Evolutionary conservation across 2,888 invertebrate species (phyloP).

Genomic region (Tiphia femorata): DNA sequence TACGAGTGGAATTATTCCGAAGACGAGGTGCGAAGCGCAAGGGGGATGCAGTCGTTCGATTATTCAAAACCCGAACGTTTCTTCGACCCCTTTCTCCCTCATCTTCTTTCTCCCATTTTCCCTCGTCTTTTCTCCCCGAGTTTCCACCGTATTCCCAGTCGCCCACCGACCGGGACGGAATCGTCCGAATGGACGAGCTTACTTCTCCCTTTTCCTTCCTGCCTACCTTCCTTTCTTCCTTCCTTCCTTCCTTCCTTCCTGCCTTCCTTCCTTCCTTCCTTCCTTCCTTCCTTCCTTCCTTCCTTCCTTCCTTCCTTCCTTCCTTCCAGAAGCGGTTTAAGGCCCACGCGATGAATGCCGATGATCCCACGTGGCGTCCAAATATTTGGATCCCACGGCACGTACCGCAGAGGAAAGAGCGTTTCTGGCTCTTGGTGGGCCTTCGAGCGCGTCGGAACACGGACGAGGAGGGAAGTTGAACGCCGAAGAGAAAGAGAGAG

Average conservation of each 20-base stretch:
- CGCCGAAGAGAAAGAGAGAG: slow-evolving; percentile 6
- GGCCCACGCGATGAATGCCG: slow-evolving; percentile 40
- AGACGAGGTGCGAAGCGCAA: slow-evolving; percentile 28
- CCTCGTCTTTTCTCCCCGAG: not conserved
- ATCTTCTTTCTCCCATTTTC: not conserved
- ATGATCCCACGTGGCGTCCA: slow-evolving; percentile 39
- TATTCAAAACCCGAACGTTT: slow-evolving; percentile 22
- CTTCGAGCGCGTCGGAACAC: slow-evolving; percentile 8
- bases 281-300: slow-evolving; percentile 2
- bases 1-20: slow-evolving; percentile 23
- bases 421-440: slow-evolving; percentile 24
- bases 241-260: slow-evolving; percentile 1
- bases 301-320: slow-evolving; percentile 14
- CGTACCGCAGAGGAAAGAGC: slow-evolving; percentile 30
- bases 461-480: slow-evolving; percentile 2
- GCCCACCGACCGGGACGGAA: slow-evolving; percentile 10
- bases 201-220: slow-evolving; percentile 8
- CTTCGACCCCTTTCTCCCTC: not conserved
- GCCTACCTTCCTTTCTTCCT: slow-evolving; percentile 1
- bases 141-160: not conserved
- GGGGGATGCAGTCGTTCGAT: slow-evolving; percentile 31
- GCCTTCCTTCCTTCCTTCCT: not conserved
- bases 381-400: slow-evolving; percentile 42
- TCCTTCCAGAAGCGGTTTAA: slow-evolving; percentile 35
- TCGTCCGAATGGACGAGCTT: slow-evolving; percentile 27